Conservation (phyloP, 2,113 vertebrate genomes). For the human (Homo sapiens) region GRCh38 chr2:164249001-164249500, state of each 20-base stretch:
- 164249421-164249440: conserved; percentile 2
- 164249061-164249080: neutral
- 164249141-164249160: neutral
- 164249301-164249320: neutral
- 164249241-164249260: neutral
- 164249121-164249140: neutral
- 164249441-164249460: neutral
- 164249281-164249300: conserved; percentile 9
- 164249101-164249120: neutral
- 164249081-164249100: neutral
- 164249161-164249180: neutral
- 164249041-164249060: neutral
- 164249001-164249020: neutral
- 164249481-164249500: neutral
- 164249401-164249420: neutral
- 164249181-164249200: neutral
- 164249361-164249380: neutral
- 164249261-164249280: neutral
- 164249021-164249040: neutral
- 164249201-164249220: conserved; percentile 49
- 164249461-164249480: neutral
- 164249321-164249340: neutral
- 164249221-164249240: conserved; percentile 7
- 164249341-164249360: neutral
- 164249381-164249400: neutral